Percentiles rank a stretch among this genome's conserved stretches.
Evolutionary conservation across 2,888 invertebrate species (phyloP).

Genomic region (Aphodius granarius): DNA sequence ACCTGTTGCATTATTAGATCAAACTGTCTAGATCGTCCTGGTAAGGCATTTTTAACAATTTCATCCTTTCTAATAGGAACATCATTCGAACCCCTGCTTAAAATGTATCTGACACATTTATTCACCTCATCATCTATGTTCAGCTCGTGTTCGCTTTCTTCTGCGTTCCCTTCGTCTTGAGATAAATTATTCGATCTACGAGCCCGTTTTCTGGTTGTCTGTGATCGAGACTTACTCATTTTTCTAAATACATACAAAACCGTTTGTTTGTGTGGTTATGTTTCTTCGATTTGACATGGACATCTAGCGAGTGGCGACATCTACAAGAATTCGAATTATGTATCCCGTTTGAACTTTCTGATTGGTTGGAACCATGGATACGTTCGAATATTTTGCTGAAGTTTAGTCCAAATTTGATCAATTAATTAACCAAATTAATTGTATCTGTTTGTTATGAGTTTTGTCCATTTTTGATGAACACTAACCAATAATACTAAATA

Average conservation of each 20-base stretch:
- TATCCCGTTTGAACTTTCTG: background rate
- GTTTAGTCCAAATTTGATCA: background rate
- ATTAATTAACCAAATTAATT: background rate
- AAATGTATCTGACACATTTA: constrained; percentile 16
- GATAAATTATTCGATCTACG: background rate
- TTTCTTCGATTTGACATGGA: too few species aligned
- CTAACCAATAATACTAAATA: background rate
- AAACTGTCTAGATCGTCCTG: background rate
- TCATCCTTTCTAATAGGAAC: constrained; percentile 8
- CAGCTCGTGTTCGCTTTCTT: background rate
- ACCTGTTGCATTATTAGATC: constrained; percentile 8
- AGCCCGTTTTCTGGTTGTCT: background rate
- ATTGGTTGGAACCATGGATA: background rate
- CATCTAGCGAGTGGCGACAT: background rate
- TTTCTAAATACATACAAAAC: background rate
- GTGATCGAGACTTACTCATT: background rate
- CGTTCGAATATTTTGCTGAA: background rate
- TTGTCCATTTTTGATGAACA: background rate
- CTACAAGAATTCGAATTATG: background rate
- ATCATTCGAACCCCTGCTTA: background rate
- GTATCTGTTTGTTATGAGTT: background rate
- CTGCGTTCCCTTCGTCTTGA: background rate
- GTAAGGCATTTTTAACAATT: background rate
- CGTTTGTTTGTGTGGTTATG: background rate
- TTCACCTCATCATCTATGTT: constrained; percentile 2